Conservation (phyloP, 2,113 vertebrate species). For the Piliocolobus tephrosceles region DNA sequence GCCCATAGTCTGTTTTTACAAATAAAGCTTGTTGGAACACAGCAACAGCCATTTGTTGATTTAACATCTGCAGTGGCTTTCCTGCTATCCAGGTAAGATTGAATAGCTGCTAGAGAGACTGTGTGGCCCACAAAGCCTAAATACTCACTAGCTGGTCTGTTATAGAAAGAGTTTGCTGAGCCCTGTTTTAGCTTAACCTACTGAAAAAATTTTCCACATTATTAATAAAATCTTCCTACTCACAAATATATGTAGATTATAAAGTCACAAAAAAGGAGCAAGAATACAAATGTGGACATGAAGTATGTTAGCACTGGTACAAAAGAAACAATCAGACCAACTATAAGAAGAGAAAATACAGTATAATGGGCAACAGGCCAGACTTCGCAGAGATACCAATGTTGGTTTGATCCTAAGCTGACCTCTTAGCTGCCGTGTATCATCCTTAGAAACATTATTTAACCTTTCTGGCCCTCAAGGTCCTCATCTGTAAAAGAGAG, state of each 20-base stretch:
- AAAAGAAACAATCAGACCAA: not conserved
- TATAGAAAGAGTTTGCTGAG: not conserved
- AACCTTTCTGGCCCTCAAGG: not conserved
- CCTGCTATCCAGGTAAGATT: not conserved
- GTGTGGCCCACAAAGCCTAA: not conserved
- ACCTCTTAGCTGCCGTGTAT: fast-evolving
- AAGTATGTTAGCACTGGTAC: not conserved
- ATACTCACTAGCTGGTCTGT: not conserved
- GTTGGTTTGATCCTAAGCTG: not conserved
- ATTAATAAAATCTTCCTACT: not conserved
- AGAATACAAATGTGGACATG: not conserved
- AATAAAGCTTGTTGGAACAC: not conserved
- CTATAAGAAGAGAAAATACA: not conserved
- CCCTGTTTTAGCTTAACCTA: not conserved
- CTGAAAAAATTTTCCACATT: not conserved
- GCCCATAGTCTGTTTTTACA: not conserved
- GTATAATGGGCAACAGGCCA: not conserved
- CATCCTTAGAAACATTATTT: not conserved
- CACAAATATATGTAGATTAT: not conserved
- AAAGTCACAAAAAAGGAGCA: not conserved
- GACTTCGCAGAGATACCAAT: not conserved
- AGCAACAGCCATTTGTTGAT: not conserved
- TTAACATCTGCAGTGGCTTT: not conserved
- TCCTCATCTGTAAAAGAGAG: not conserved
- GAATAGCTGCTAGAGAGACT: not conserved